Base-by-base conservation (phyloP, 2,888 invertebrate species). In the Megaustenia siamemsis region DNA sequence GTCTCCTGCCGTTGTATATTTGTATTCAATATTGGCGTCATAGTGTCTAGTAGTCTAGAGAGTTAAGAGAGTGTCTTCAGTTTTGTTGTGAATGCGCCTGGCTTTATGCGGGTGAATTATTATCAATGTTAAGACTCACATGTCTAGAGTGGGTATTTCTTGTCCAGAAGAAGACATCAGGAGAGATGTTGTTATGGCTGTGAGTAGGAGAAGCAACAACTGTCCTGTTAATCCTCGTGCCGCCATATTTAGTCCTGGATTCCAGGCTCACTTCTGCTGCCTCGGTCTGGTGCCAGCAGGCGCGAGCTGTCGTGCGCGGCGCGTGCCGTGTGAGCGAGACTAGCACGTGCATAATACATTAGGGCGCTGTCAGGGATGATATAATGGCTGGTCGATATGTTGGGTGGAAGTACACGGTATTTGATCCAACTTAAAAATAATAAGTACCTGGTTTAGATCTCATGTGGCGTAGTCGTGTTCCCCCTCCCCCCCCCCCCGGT, bases 241-340 rank as follows among this genome's bases (percentile, higher is more conserved):
- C 86, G 86, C 86, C 86, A 86, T 86, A 80, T 80, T 86, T 80
- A 83, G 78, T 73, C 66, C 78, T 86, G 49, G 43, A 43, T n/a
- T 56, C 40, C 38, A 49, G 24, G 60, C 60, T 10, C 60, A 4
- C 5, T 75, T 28, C 28, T 49, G 1, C 49, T 79, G 86, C 86
- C 86, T 86, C 83, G 83, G n/a, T 86, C 60, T 83, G 79, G 53
- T 49, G 21, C 12, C 24, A n/a, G 21, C 5, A 6, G n/a, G n/a
- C n/a, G n/a, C n/a, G n/a, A n/a, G n/a, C n/a, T n/a, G n/a, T n/a
- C n/a, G n/a, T n/a, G n/a, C n/a, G n/a, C n/a, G n/a, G n/a, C n/a
- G n/a, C n/a, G n/a, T n/a, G n/a, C n/a, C n/a, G n/a, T n/a, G n/a
- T n/a, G n/a, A n/a, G n/a, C n/a, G n/a, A n/a, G n/a, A n/a, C n/a